Evolutionary conservation across 2,888 invertebrate genomes (phyloP), one percentile per base, ranked within the genome.

Genomic region (Muscina levida): DNA sequence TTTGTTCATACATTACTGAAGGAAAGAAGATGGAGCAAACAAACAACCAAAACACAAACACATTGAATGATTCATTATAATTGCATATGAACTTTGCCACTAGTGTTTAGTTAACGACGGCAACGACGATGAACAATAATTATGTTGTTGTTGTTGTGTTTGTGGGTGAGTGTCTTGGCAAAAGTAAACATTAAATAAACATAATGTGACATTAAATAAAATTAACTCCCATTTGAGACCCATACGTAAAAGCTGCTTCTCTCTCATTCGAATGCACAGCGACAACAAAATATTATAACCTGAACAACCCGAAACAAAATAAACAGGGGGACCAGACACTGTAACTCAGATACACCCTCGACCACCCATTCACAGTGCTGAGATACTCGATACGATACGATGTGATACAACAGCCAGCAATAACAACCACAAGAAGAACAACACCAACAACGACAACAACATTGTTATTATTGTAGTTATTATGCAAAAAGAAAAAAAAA

Each of bases 121-220:
- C n/a, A n/a, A n/a, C n/a, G n/a, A n/a, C n/a, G n/a, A n/a, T n/a
- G n/a, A n/a, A n/a, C n/a, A n/a, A n/a, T n/a, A n/a, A n/a, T n/a
- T n/a, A n/a, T 31, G 31, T 8, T 22, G 51, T 51, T 51, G 19
- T 51, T 31, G 31, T 31, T 31, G 31, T 31, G 3, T 31, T 3
- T 3, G 31, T 3, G 8, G 31, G 31, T 3, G 31, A 8, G 31
- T 31, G 8, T 31, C 31, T 31, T 31, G 31, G 31, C 31, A 31
- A 31, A 31, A 5, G 11, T 59, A 39, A 31, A 37, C 42, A 62
- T 62, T 62, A 42, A 39, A 62, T 42, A 62, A 62, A 62, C 42
- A 62, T 73, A 57, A 80, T 72, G 57, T 73, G 76, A 73, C 66
- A 80, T 70, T 72, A 79, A 79, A 70, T 75, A 26, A 37, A 59